Evolutionary conservation across 2,888 invertebrate species (phyloP), one percentile per base, ranked within the genome.

Genomic region (Punctoribates punctum): DNA sequence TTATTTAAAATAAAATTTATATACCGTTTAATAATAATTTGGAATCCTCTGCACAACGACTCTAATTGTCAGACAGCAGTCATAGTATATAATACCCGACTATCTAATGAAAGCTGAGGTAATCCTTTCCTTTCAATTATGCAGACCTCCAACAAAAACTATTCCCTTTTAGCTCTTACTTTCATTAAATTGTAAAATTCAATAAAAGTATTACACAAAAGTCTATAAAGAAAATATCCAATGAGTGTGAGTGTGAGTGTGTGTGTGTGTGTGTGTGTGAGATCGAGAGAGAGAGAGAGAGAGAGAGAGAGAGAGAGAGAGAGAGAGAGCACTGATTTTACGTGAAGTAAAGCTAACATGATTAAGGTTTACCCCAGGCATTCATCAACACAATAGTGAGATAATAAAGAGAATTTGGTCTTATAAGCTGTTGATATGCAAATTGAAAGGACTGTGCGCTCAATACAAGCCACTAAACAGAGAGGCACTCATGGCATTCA

Each of bases 251-350:
- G 67, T 38, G 38, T 25, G 34, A 38, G n/a, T 15, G 54, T 15
- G 54, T 15, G 54, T 15, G 54, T 15, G 54, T 15, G 54, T 15
- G 54, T 15, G 54, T 15, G 67, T 38, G 67, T 38, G 67, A 67
- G 67, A 67, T 38, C 34, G 67, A 67, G 70, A 70, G 70, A 70
- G 70, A 42, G 70, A 70, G 70, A 42, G 70, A 70, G 70, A 42
- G 70, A 70, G 70, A 42, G 70, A 70, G 70, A 70, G 70, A 67
- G 38, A 67, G 27, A 29, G 29, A 15, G 62, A 62, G 27, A 29
- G 25, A 27, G 29, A 29, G 29, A 29, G 25, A 27, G 13, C 11
- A 27, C 62, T 62, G 62, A 62, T 57, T 57, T 57, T 20, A 17
- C 5, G 23, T 57, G n/a, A 57, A n/a, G 9, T 3, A 57, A 57